Evolutionary conservation across 2,113 vertebrate species (phyloP).

Genomic region (Agelaius tricolor): DNA sequence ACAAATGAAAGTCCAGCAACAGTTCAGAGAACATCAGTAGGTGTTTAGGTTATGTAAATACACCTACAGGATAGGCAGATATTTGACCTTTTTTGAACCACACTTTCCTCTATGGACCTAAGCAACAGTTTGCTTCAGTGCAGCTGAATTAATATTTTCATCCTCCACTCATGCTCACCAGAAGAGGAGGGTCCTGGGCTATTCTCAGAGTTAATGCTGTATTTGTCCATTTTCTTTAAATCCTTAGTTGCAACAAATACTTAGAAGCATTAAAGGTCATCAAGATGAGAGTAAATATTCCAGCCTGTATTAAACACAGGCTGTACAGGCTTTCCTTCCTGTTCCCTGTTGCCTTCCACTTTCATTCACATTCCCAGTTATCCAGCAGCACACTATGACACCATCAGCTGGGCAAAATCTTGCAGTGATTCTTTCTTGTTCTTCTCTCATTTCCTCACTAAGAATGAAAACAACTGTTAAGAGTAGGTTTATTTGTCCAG

Average conservation of each 20-base stretch:
- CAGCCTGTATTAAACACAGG: background rate
- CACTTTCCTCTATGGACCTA: background rate
- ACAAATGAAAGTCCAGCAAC: background rate
- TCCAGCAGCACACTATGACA: background rate
- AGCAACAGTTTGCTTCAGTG: background rate
- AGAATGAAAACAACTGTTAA: background rate
- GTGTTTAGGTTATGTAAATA: background rate
- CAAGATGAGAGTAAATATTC: background rate
- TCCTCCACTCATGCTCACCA: rapidly evolving
- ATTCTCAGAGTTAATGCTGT: background rate
- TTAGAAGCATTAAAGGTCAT: background rate
- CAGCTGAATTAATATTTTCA: background rate
- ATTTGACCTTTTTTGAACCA: background rate
- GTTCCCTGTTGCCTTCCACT: background rate
- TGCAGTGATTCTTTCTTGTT: background rate
- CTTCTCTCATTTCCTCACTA: background rate
- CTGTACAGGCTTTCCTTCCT: background rate
- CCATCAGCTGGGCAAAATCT: background rate
- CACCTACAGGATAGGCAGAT: background rate
- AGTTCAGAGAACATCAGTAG: background rate
- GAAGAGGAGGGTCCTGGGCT: background rate
- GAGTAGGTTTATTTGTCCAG: background rate
- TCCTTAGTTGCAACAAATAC: background rate
- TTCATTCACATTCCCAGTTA: background rate
- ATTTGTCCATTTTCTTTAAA: background rate